These are phyloP conservation scores for Dynastes grantii DNA, from an alignment of 2,888 invertebrate species.

Conservation along the genomic window DNA sequence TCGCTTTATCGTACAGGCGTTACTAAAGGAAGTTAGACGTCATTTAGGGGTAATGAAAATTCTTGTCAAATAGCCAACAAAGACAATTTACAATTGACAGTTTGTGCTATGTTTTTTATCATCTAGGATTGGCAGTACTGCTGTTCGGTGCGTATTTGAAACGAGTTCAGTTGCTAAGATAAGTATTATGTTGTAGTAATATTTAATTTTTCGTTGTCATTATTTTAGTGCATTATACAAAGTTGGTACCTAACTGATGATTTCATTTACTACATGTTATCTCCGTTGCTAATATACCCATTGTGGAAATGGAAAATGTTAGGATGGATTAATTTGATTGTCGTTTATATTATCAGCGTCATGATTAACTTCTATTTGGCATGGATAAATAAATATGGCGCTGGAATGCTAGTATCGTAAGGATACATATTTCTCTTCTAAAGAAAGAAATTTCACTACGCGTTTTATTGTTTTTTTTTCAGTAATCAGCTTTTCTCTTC, in stretches of 20 bases:
- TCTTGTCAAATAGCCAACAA: too few relatives aligned
- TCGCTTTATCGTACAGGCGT: too few relatives aligned
- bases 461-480: background rate
- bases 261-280: conserved; percentile 69
- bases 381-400: conserved; percentile 65
- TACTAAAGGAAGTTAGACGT: too few relatives aligned
- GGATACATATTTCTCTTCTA: conserved; percentile 55
- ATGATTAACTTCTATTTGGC: conserved; percentile 65
- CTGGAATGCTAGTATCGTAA: conserved; percentile 68
- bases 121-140: too few relatives aligned
- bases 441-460: background rate
- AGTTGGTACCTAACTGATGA: conserved; percentile 72
- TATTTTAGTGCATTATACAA: conserved; percentile 68
- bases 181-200: too few relatives aligned
- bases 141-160: too few relatives aligned
- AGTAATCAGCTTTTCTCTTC: conserved; percentile 61
- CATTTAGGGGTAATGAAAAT: too few relatives aligned
- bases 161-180: too few relatives aligned
- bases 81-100: too few relatives aligned
- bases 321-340: conserved; percentile 62
- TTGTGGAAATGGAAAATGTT: conserved; percentile 67
- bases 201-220: too few relatives aligned
- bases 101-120: too few relatives aligned
- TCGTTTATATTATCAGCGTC: conserved; percentile 59
- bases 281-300: conserved; percentile 69